phyloP scores from a whole-genome alignment of 1,140 invertebrate genomes.

The Procambarus clarkii region DNA sequence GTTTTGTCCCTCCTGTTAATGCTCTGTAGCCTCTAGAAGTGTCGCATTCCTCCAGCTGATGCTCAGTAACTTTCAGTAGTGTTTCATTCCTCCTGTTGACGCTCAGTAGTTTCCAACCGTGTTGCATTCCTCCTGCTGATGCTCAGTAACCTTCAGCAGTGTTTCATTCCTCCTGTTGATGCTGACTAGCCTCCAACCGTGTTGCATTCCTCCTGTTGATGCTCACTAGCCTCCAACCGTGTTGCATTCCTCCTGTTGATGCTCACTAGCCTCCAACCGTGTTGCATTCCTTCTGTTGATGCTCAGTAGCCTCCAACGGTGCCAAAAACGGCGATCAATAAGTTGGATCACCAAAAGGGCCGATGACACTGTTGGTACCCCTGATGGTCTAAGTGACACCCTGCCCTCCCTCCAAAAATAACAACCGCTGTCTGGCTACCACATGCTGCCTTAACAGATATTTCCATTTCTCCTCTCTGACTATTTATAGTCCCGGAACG shows the following conservation, averaged over 20 bases:
- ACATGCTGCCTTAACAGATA: background rate
- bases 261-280: too few relatives aligned
- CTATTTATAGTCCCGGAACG: background rate
- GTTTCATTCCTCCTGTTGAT: background rate
- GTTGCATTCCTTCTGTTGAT: background rate
- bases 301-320: too few relatives aligned
- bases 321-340: too few relatives aligned
- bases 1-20: background rate
- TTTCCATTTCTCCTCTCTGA: background rate
- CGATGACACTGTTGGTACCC: conserved; percentile 28
- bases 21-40: background rate
- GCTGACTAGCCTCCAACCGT: too few relatives aligned
- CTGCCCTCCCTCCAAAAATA: background rate
- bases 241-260: background rate
- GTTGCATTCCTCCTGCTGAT: background rate
- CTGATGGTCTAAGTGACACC: conserved; percentile 34
- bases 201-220: background rate
- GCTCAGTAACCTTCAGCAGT: background rate
- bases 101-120: background rate
- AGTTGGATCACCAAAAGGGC: background rate
- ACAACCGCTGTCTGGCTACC: conserved; percentile 6
- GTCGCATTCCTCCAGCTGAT: background rate
- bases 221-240: too few relatives aligned
- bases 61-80: background rate
- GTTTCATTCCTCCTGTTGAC: background rate